Percentiles rank a stretch among this genome's conserved stretches.
Conservation (phyloP, 2,888 invertebrate genomes). For the Barypeithes pellucidus region DNA sequence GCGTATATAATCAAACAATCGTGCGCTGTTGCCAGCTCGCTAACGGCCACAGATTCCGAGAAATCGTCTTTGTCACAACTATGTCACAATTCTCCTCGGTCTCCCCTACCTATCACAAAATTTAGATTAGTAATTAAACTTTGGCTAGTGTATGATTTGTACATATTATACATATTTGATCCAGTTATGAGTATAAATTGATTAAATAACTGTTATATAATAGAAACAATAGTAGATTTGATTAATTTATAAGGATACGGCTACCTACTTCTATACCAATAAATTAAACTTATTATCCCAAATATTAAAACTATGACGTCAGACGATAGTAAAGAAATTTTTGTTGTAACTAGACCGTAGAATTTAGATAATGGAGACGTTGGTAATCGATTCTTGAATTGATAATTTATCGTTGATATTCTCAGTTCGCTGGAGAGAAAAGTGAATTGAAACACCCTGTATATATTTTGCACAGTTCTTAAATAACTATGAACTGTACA, state of each 20-base stretch:
- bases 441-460: too few species aligned
- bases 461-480: too few species aligned
- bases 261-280: constrained; percentile 13
- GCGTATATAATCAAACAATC: too few species aligned
- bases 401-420: too few species aligned
- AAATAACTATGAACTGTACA: too few species aligned
- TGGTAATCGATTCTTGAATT: too few species aligned
- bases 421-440: too few species aligned
- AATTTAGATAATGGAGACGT: background rate
- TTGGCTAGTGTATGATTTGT: background rate
- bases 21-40: too few species aligned
- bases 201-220: constrained; percentile 3
- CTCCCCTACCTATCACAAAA: background rate
- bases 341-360: constrained; percentile 2
- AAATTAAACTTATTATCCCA: constrained; percentile 14
- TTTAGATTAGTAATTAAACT: background rate
- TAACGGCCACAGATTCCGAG: too few species aligned
- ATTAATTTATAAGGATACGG: background rate
- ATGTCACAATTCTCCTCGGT: too few species aligned
- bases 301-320: constrained; percentile 2
- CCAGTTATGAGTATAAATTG: background rate
- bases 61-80: too few species aligned
- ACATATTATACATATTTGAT: background rate
- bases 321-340: background rate
- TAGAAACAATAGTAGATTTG: background rate